phyloP scores from a whole-genome alignment of 1,140 invertebrate species.

The Protaetia brevitarsis region DNA sequence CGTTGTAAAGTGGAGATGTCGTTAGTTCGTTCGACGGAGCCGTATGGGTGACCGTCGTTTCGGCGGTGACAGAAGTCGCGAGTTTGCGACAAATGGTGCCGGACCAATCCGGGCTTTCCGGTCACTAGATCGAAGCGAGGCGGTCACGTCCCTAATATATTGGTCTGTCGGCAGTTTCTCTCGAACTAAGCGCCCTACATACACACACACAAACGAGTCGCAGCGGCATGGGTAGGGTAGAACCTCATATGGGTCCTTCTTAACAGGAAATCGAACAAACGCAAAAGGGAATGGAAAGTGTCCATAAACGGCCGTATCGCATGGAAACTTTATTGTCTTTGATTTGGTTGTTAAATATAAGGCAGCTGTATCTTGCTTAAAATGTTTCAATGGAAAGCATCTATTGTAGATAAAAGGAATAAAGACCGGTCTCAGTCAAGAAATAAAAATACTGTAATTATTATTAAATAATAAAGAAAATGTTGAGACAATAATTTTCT shows the following conservation, averaged over 20 bases:
- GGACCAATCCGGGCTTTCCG: slow-evolving; percentile 14
- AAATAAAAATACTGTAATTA: too few relatives aligned
- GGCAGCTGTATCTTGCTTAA: too few relatives aligned
- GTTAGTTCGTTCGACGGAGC: neutral
- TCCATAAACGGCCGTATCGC: neutral
- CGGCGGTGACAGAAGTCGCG: slow-evolving; percentile 10
- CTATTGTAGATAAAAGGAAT: too few relatives aligned
- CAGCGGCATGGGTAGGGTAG: neutral
- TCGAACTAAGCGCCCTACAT: neutral
- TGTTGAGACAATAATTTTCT: too few relatives aligned
- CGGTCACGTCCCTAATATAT: slow-evolving; percentile 15
- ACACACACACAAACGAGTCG: neutral
- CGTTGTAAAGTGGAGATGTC: neutral
- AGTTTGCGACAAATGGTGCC: neutral
- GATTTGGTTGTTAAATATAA: neutral
- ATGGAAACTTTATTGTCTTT: neutral
- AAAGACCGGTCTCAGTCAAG: too few relatives aligned
- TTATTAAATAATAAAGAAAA: too few relatives aligned
- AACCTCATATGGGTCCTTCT: neutral
- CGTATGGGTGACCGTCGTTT: neutral
- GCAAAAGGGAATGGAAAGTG: neutral
- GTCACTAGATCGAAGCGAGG: slow-evolving; percentile 8
- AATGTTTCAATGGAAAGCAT: too few relatives aligned
- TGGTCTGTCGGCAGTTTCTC: slow-evolving; percentile 12
- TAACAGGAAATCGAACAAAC: neutral